phyloP scores from a whole-genome alignment of 1,140 invertebrate genomes.

The Bathynomus jamesi region DNA sequence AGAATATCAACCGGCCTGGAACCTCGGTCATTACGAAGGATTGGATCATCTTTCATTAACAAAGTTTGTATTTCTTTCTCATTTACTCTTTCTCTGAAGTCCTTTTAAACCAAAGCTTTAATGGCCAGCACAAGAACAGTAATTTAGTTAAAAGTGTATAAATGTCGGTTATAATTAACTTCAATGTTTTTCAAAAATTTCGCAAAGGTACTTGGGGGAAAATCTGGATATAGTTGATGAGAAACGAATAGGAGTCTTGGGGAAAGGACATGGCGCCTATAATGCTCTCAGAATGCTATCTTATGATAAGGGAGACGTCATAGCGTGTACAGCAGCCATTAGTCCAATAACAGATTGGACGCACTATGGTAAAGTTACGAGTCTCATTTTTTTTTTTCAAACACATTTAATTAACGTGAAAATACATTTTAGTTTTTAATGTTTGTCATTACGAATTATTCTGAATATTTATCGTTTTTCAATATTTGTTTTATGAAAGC shows the following conservation, averaged over 20 bases:
- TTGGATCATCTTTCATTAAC: constrained; percentile 48
- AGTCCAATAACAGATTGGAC: constrained; percentile 89
- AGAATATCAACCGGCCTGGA: constrained; percentile 60
- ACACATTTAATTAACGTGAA: no score
- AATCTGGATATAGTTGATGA: constrained; percentile 75
- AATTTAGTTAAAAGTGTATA: no score
- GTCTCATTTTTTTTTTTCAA: background rate
- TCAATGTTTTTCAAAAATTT: background rate
- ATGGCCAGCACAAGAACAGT: no score
- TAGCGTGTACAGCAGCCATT: constrained; percentile 82
- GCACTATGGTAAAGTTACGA: constrained; percentile 67
- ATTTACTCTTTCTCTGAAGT: background rate
- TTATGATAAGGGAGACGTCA: constrained; percentile 61
- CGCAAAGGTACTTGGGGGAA: constrained; percentile 57
- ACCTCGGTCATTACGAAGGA: constrained; percentile 49
- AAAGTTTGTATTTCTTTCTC: constrained; percentile 40
- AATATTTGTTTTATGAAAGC: no score
- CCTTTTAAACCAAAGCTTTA: no score
- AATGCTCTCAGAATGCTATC: constrained; percentile 70
- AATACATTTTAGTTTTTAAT: no score
- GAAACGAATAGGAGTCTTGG: constrained; percentile 75
- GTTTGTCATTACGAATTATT: background rate
- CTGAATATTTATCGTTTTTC: no score
- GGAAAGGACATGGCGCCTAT: constrained; percentile 86
- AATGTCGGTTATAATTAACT: background rate